These are phyloP conservation scores for Periplaneta americana DNA, from an alignment of 1,140 invertebrate genomes.

Conservation along the genomic window DNA sequence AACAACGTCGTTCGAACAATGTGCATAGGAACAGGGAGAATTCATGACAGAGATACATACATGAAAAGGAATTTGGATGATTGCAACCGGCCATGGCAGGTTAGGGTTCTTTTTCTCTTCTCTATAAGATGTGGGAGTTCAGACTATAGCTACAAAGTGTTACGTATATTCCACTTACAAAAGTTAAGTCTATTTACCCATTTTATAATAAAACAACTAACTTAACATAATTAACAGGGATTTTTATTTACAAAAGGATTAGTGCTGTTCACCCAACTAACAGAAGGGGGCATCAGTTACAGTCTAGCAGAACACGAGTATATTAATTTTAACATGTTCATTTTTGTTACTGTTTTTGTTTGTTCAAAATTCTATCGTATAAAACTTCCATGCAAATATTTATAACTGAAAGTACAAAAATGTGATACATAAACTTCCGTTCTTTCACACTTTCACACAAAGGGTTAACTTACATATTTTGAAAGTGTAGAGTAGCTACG, in stretches of 20 bases:
- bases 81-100: slow-evolving; percentile 2
- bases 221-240: background rate
- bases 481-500: background rate
- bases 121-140: background rate
- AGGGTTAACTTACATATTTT: background rate
- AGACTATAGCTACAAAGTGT: background rate
- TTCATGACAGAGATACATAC: background rate
- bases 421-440: background rate
- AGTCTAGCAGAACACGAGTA: background rate
- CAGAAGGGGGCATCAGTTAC: background rate
- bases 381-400: background rate
- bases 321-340: background rate
- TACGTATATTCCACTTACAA: background rate
- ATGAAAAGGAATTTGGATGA: slow-evolving; percentile 10
- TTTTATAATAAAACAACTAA: background rate
- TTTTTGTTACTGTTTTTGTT: background rate
- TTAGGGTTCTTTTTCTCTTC: background rate
- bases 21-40: background rate
- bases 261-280: background rate
- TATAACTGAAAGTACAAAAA: background rate
- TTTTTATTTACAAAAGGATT: background rate
- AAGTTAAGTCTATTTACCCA: background rate
- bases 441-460: background rate
- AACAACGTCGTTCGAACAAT: background rate
- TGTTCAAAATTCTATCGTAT: background rate